Evolutionary conservation across 1,140 invertebrate species (phyloP), one percentile per base, ranked within the genome.

Genomic region (Zaprionus nigranus): DNA sequence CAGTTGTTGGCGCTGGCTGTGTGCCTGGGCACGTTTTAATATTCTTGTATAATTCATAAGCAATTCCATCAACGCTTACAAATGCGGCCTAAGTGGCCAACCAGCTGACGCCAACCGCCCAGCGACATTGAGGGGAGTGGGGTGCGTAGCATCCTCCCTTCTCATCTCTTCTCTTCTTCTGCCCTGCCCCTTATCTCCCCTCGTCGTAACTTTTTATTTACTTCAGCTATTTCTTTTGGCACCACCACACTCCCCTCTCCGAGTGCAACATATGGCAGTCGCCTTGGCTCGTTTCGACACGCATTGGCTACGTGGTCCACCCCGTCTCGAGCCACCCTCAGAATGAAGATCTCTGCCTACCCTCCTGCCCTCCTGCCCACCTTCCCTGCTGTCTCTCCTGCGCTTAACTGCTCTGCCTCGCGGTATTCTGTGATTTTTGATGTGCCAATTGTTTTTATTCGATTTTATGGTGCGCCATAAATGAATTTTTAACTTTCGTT

Each of bases 31-130:
- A 90, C 86, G 82, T 86, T 91, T 90, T 91, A 90, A 91, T 91
- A 90, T 91, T 84, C 90, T 91, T 91, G 86, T 91, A 91, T 92
- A 92, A 92, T 92, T 92, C 91, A 92, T 92, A 92, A 92, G 91
- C 82, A 90, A 92, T 92, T 92, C 91, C 82, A 92, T 92, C 87
- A 92, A 81, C 80, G 80, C 79, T 77, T 38, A 75, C 75, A 78
- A 82, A 78, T 72, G 75, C 78, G 82, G 85, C 85, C 91, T 92
- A 92, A 92, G 91, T 92, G 91, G 91, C 87, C 84, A 88, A 77
- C 81, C 81, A 92, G 90, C 91, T 92, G 91, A 79, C 91, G 91
- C 87, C 83, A 74, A 4, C n/a, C 22, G 24, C 40, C 43, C 11
- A 15, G 57, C 22, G 13, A 38, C 17, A 26, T 22, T 26, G n/a